Conservation (phyloP, 2,888 invertebrate genomes). For the Pheosia gnoma region DNA sequence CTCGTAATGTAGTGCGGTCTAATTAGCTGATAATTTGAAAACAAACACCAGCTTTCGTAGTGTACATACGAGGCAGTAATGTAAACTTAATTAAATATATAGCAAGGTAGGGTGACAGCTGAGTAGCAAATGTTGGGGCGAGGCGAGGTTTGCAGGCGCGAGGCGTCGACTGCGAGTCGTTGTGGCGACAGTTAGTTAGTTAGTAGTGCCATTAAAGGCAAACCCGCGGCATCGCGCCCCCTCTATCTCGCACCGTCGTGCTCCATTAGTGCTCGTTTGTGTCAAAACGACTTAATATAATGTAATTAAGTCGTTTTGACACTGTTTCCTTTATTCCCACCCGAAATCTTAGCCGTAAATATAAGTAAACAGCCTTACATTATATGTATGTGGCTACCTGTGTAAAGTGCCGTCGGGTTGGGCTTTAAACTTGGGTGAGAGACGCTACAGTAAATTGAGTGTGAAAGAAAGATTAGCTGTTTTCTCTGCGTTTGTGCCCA, state of each 20-base stretch:
- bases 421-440: conserved; percentile 27
- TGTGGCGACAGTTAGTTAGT: conserved; percentile 74
- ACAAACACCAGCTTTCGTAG: conserved; percentile 39
- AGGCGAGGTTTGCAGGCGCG: conserved; percentile 34
- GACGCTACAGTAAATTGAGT: conserved; percentile 37
- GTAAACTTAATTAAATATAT: conserved; percentile 60
- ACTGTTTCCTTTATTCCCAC: conserved; percentile 58
- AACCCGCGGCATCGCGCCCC: conserved; percentile 57
- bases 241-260: conserved; percentile 55
- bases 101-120: conserved; percentile 55
- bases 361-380: conserved; percentile 30
- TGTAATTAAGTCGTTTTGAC: conserved; percentile 63
- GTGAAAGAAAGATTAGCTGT: conserved; percentile 42
- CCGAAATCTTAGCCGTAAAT: conserved; percentile 40
- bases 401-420: conserved; percentile 23
- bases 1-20: conserved; percentile 45
- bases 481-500: conserved; percentile 26
- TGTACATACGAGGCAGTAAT: conserved; percentile 41
- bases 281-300: conserved; percentile 76
- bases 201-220: conserved; percentile 73
- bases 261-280: conserved; percentile 71
- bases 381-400: conserved; percentile 23
- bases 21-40: conserved; percentile 59
- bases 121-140: conserved; percentile 24
- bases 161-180: conserved; percentile 58